A percentile compares a stretch with the other conserved stretches of the same genome.
These are phyloP conservation scores for Galerucella calmariensis DNA, from an alignment of 2,888 invertebrate species.

Conservation along the genomic window DNA sequence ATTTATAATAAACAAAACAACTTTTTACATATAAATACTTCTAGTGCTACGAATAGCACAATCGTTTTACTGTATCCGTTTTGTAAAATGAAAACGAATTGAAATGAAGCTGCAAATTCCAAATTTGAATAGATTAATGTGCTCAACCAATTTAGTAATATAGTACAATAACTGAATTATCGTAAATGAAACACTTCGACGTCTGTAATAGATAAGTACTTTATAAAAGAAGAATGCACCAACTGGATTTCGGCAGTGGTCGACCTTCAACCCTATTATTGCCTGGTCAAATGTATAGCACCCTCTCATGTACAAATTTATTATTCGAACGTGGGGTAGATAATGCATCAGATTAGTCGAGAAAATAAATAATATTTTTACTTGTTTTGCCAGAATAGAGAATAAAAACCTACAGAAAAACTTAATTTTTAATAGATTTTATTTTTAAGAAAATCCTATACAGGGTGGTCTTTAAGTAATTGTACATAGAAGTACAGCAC, in stretches of 20 bases:
- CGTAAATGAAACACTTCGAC: neutral
- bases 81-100: conserved; percentile 1
- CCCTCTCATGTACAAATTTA: no score
- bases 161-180: neutral
- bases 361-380: no score
- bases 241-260: neutral
- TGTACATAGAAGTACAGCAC: no score
- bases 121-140: neutral
- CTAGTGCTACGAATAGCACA: neutral
- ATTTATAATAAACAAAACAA: neutral
- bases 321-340: no score
- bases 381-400: no score
- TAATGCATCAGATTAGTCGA: no score
- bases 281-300: no score
- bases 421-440: no score
- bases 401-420: no score
- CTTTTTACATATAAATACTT: conserved; percentile 1
- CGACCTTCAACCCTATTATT: neutral
- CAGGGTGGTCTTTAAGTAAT: no score
- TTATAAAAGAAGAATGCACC: neutral
- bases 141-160: neutral
- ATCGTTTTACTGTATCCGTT: neutral
- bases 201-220: neutral
- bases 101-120: neutral
- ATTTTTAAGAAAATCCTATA: no score